Evolutionary conservation across 1,140 invertebrate genomes (phyloP).

Genomic region (Cyrtorhinus lividipennis): DNA sequence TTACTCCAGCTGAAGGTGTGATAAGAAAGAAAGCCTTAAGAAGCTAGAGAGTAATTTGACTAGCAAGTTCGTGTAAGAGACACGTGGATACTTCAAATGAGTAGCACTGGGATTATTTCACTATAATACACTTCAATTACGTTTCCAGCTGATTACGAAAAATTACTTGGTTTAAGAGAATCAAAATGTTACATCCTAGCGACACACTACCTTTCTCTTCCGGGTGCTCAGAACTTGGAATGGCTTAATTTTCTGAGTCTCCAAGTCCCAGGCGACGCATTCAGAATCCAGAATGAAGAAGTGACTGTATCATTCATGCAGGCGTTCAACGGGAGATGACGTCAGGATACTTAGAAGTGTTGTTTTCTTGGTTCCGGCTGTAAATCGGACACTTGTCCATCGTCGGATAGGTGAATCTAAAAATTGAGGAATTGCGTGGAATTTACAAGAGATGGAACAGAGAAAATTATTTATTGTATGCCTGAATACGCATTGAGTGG

Average conservation of each 20-base stretch:
- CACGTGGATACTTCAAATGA: too few species aligned
- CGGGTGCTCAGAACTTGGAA: slow-evolving; percentile 94
- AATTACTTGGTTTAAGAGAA: too few species aligned
- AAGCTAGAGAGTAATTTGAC: too few species aligned
- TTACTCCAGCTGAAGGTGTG: neutral
- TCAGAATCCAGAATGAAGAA: slow-evolving; percentile 89
- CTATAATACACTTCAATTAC: too few species aligned
- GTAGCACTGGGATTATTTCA: too few species aligned
- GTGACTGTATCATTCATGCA: slow-evolving; percentile 44
- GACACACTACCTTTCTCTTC: slow-evolving; percentile 65
- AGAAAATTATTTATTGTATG: too few species aligned
- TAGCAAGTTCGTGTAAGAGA: slow-evolving; percentile 11
- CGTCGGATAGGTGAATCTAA: slow-evolving; percentile 58
- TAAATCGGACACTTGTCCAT: slow-evolving; percentile 65
- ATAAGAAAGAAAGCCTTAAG: neutral
- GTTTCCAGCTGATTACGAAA: too few species aligned
- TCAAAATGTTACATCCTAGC: neutral
- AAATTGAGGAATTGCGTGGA: slow-evolving; percentile 19
- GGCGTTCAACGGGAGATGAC: slow-evolving; percentile 59
- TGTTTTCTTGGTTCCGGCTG: slow-evolving; percentile 96
- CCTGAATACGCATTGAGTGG: too few species aligned
- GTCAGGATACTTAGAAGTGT: slow-evolving; percentile 97
- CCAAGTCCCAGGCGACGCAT: slow-evolving; percentile 90
- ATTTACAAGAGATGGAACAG: slow-evolving; percentile 14
- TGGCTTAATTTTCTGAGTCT: slow-evolving; percentile 81